Percentiles rank a stretch among this genome's conserved stretches.
Evolutionary conservation across 2,113 vertebrate genomes (phyloP).

Genomic region (Spea bombifrons): DNA sequence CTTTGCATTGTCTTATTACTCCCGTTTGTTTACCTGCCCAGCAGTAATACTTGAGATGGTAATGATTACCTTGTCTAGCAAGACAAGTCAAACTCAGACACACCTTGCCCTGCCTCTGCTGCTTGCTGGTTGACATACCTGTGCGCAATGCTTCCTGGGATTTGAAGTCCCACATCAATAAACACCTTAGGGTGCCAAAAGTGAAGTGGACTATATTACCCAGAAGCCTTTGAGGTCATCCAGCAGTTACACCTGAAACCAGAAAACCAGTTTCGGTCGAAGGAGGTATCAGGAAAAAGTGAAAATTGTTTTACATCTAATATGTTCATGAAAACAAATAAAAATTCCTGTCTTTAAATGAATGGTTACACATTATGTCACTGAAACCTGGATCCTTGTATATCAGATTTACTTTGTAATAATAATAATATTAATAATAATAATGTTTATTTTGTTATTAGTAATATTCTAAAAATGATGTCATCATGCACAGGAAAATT

Average conservation of each 20-base stretch:
- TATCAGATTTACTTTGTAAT: too few relatives aligned
- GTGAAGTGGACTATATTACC: slow-evolving; percentile 62
- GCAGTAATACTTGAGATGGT: slow-evolving; percentile 16
- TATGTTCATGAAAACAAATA: neutral
- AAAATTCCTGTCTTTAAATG: too few relatives aligned
- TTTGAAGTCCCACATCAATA: slow-evolving; percentile 50
- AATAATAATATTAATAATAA: too few relatives aligned
- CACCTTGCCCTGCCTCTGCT: slow-evolving; percentile 41
- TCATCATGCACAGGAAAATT: too few relatives aligned
- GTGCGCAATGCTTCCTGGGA: slow-evolving; percentile 56
- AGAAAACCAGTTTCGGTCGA: slow-evolving; percentile 57
- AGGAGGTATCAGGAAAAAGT: slow-evolving; percentile 38
- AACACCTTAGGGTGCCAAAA: neutral
- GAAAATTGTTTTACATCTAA: slow-evolving; percentile 34
- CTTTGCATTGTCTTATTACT: slow-evolving; percentile 23
- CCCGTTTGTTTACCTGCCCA: slow-evolving; percentile 37
- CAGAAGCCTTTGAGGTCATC: slow-evolving; percentile 53
- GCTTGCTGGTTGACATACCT: slow-evolving; percentile 22
- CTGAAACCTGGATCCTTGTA: too few relatives aligned
- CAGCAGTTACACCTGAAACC: slow-evolving; percentile 63
- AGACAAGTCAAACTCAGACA: slow-evolving; percentile 40
- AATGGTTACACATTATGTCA: too few relatives aligned
- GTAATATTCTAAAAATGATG: too few relatives aligned
- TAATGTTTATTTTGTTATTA: too few relatives aligned
- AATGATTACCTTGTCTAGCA: slow-evolving; percentile 38